phyloP scores from a whole-genome alignment of 2,113 vertebrate genomes.

The Zingel zingel region DNA sequence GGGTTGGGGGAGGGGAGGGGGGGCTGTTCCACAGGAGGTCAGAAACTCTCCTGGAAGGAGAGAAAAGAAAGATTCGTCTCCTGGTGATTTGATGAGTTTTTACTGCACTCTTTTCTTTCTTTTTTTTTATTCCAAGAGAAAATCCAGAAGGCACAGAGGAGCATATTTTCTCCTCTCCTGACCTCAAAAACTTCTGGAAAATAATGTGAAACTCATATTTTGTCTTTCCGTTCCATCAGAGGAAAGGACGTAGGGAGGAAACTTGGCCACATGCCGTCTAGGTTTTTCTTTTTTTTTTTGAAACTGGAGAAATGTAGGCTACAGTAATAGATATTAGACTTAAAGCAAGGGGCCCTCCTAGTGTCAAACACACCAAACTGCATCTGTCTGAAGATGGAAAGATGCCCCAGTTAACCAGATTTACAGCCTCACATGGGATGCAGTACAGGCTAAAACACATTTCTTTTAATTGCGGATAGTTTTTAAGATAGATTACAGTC shows the following conservation, averaged over 20 bases:
- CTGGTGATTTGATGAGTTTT: conserved; percentile 26
- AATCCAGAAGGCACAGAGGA: conserved; percentile 43
- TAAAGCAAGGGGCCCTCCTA: conserved; percentile 52
- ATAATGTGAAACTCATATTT: conserved; percentile 70
- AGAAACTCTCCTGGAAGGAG: conserved; percentile 30
- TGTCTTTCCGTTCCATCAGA: conserved; percentile 70
- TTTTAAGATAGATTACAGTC: background rate
- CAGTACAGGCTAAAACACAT: background rate
- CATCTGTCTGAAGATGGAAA: conserved; percentile 13
- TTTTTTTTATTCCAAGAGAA: conserved; percentile 38
- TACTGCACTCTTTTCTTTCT: background rate
- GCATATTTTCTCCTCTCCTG: conserved; percentile 30
- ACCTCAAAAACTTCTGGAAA: conserved; percentile 65
- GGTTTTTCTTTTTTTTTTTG: conserved; percentile 6
- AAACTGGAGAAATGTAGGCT: conserved; percentile 36
- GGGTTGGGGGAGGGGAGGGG: background rate
- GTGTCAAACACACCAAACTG: conserved; percentile 19
- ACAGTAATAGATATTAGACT: background rate
- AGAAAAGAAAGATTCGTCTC: conserved; percentile 4
- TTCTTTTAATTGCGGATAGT: background rate
- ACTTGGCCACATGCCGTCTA: conserved; percentile 62
- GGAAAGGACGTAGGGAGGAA: conserved; percentile 68
- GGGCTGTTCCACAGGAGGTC: conserved; percentile 23
- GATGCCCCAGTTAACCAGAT: background rate
- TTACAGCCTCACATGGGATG: background rate